Evolutionary conservation across 2,113 vertebrate species (phyloP), one percentile per base, ranked within the genome.

Genomic region (Urocynchramus pylzowi): DNA sequence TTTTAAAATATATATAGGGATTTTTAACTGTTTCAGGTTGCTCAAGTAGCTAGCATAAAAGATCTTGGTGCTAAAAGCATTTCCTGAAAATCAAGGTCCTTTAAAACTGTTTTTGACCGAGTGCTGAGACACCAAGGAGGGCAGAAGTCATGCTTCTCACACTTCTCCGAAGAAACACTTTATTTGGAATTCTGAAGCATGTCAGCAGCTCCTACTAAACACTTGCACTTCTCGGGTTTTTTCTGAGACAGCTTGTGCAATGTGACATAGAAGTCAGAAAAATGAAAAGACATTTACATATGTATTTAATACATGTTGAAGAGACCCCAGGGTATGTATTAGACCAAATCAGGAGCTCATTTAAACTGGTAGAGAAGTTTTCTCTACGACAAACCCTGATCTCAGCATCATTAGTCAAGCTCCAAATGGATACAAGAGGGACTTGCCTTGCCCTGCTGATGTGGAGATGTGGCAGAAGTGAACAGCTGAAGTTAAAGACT

Each of bases 201-300:
- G 96, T 96, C 96, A 96, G 93, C 96, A 97, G 93, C 94, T 97
- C 91, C 95, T 95, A 37, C 90, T 93, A 86, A 95, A 89, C 83
- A 77, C 91, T 95, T 95, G 68, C 69, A 84, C 80, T 88, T 92
- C 95, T 74, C 45, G 0, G 59, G 68, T 90, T 92, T 96, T 95
- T 90, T 88, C 78, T 9, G 1, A 97, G 89, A 94, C 94, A 97
- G 94, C 89, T 94, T 95, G 93, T 82, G 65, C 65, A 82, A 56
- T 81, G 87, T 92, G 86, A 95, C 93, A 95, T 86, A 16, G 78
- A 95, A 94, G 77, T 78, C 87, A 95, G 75, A 94, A 93, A 95
- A 95, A 95, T 45, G 93, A 76, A 82, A 88, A 95, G 65, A 30
- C 56, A 89, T 95, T 96, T 95, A 92, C 91, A 92, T 96, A 95